Base-by-base conservation (phyloP, 2,888 invertebrate species). In the Suillia variegata region DNA sequence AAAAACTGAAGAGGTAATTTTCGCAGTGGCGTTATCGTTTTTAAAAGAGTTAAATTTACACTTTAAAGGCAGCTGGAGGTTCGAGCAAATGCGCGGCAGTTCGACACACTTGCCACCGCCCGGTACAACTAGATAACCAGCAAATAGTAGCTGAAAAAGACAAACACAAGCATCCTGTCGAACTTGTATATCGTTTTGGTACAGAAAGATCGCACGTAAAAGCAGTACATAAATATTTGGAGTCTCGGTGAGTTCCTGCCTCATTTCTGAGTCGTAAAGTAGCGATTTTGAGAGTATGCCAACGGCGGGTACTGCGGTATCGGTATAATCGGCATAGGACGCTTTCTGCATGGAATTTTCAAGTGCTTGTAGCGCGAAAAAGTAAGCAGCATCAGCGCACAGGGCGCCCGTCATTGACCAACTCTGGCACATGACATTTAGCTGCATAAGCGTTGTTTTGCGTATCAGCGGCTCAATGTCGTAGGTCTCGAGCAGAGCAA, bases 371-470 rank as follows among this genome's bases (percentile, higher is more conserved):
- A 79, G 52, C 18, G 70, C 65, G 12, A 56, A n/a, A 1, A 61
- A 70, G 59, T 67, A 67, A 3, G 74, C 76, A 17, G 66, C 64
- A 8, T 67, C 63, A 42, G 64, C 64, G 54, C 74, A 73, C 31
- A 78, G 61, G 6, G 68, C 61, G 2, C 62, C 62, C 6, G 70
- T 70, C 0, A 75, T 63, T 4, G 62, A 52, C 61, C 74, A 74
- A 54, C 76, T 76, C 20, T 71, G 73, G 2, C 79, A 73, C 61
- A 81, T 62, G 1, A 77, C 71, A 63, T 79, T 80, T 5, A 80
- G 57, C 59, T 82, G 80, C 61, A 73, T 68, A 2, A 79, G 62
- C 0, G 79, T 68, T 0, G 80, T 78, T 60, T 78, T 79, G 6
- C 79, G 70, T 48, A 80, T 76, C 13, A 70, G 52, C 1, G 78